Evolutionary conservation across 1,140 invertebrate genomes (phyloP).

Genomic region (Trichonephila clavipes): DNA sequence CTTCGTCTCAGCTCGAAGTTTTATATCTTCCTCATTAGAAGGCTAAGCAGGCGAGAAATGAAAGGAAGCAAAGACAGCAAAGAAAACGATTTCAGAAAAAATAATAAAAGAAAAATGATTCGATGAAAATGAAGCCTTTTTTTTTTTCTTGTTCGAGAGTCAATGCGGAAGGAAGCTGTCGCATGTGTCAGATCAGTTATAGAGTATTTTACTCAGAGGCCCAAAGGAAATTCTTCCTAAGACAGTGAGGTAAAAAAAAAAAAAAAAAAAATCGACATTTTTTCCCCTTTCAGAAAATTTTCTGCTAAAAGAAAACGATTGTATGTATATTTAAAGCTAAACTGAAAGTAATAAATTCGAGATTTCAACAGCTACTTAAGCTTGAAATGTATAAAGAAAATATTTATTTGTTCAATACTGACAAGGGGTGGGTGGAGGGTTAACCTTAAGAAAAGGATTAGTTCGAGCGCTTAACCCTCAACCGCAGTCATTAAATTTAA

Average conservation of each 20-base stretch:
- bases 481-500: too few relatives aligned
- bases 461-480: too few relatives aligned
- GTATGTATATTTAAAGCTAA: too few relatives aligned
- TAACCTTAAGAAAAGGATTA: too few relatives aligned
- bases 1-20: not conserved
- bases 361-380: too few relatives aligned
- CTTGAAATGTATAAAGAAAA: too few relatives aligned
- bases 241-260: too few relatives aligned
- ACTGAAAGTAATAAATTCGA: too few relatives aligned
- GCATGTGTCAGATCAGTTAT: not conserved
- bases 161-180: conserved; percentile 24
- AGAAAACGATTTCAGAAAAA: not conserved
- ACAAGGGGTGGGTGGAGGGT: too few relatives aligned
- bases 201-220: not conserved
- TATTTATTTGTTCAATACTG: too few relatives aligned
- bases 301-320: too few relatives aligned
- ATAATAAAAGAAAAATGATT: conserved; percentile 29
- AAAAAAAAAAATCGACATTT: not conserved
- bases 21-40: conserved; percentile 55
- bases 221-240: not conserved
- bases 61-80: conserved; percentile 9
- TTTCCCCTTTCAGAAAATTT: not conserved
- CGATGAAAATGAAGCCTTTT: conserved; percentile 5
- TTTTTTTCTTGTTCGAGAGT: not conserved
- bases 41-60: conserved; percentile 34